These are phyloP conservation scores for Spodoptera frugiperda DNA, from an alignment of 1,140 invertebrate species.

Conservation along the genomic window DNA sequence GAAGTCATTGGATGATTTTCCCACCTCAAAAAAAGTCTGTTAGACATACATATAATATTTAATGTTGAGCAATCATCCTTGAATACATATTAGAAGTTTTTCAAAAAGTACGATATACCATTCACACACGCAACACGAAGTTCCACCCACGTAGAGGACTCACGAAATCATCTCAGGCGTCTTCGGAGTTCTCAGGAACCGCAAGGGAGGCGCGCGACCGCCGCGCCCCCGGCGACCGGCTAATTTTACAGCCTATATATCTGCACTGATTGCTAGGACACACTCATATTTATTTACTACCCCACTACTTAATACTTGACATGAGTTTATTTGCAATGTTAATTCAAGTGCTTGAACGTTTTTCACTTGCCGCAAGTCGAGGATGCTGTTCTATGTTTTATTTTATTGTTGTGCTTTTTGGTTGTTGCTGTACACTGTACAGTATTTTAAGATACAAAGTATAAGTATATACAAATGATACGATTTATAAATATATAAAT, in stretches of 20 bases:
- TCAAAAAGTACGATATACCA: background rate
- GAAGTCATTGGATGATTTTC: too few species aligned
- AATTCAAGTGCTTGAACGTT: slow-evolving; percentile 49
- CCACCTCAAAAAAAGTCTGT: too few species aligned
- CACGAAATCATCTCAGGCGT: too few species aligned
- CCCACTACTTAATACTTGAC: slow-evolving; percentile 58
- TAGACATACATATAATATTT: too few species aligned
- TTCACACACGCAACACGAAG: background rate
- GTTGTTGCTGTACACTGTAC: background rate
- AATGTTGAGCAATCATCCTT: too few species aligned
- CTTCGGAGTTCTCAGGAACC: background rate
- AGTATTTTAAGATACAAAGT: background rate
- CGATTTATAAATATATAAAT: too few species aligned
- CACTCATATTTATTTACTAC: slow-evolving; percentile 66
- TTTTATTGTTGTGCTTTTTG: slow-evolving; percentile 1
- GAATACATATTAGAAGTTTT: slow-evolving; percentile 9
- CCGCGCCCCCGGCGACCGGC: slow-evolving; percentile 63
- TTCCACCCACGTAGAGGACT: slow-evolving; percentile 62
- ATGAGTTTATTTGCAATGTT: slow-evolving; percentile 61
- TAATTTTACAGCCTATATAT: slow-evolving; percentile 77
- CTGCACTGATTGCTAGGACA: slow-evolving; percentile 72
- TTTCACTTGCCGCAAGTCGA: slow-evolving; percentile 20
- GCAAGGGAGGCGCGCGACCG: slow-evolving; percentile 45
- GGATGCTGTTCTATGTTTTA: background rate
- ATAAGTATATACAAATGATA: too few species aligned